Conservation (phyloP, 2,113 vertebrate genomes). For the Halcyon malimbica region DNA sequence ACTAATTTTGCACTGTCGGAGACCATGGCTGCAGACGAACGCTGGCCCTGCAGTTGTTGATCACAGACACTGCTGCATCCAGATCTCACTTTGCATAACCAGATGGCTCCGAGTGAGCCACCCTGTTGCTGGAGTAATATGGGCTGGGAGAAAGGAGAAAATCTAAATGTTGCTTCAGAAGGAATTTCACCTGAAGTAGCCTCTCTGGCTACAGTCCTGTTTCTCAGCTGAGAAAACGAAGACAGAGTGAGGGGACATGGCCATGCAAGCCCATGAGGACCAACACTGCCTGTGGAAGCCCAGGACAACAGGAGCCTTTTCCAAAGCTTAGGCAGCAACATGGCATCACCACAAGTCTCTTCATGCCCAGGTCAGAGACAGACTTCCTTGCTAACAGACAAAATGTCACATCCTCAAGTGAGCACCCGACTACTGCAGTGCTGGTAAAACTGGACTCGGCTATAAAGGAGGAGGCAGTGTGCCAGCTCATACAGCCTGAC, state of each 20-base stretch:
- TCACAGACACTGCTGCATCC: not conserved
- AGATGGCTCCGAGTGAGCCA: not conserved
- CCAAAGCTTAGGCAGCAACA: not conserved
- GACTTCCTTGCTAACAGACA: not conserved
- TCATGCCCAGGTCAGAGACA: not conserved
- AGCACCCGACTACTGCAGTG: not conserved
- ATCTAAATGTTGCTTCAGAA: not conserved
- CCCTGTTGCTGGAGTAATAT: not conserved
- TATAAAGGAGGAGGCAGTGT: not conserved
- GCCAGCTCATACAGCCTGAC: constrained; percentile 20
- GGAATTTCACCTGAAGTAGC: not conserved
- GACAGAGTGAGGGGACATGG: not conserved
- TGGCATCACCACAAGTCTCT: not conserved
- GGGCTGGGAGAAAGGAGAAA: not conserved
- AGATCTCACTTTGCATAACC: not conserved
- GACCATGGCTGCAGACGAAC: not conserved
- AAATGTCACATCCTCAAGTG: not conserved
- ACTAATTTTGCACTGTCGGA: not conserved
- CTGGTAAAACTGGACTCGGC: not conserved
- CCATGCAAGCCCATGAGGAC: not conserved
- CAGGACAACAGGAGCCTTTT: not conserved
- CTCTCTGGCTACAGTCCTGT: not conserved
- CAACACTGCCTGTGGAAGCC: not conserved
- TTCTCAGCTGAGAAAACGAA: not conserved
- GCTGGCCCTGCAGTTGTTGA: not conserved